These are phyloP conservation scores for Protaetia brevitarsis DNA, from an alignment of 1,140 invertebrate species.

Conservation along the genomic window DNA sequence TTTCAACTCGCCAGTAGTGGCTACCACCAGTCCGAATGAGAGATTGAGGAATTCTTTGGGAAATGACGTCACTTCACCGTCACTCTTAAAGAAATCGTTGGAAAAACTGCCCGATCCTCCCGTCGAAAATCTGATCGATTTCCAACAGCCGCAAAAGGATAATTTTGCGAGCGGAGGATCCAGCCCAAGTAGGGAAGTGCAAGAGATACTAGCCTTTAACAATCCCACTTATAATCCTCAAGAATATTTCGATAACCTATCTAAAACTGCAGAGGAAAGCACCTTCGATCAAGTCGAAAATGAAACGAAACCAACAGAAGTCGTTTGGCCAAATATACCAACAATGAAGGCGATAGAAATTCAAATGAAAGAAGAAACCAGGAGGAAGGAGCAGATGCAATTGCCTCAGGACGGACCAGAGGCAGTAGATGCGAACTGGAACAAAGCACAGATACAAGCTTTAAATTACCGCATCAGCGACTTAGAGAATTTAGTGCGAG, in stretches of 20 bases:
- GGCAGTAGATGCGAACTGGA: slow-evolving; percentile 28
- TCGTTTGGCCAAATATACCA: slow-evolving; percentile 52
- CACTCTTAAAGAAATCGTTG: slow-evolving; percentile 20
- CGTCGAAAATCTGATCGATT: slow-evolving; percentile 37
- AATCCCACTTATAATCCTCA: slow-evolving; percentile 46
- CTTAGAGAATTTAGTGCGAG: slow-evolving; percentile 39
- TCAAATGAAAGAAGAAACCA: slow-evolving; percentile 37
- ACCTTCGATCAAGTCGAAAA: slow-evolving; percentile 27
- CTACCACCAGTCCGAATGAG: slow-evolving; percentile 43
- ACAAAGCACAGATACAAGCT: slow-evolving; percentile 36
- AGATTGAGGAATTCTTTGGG: slow-evolving; percentile 30
- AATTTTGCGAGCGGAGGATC: slow-evolving; percentile 67
- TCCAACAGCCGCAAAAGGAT: slow-evolving; percentile 32
- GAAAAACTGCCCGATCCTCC: slow-evolving; percentile 34
- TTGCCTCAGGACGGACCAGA: slow-evolving; percentile 26
- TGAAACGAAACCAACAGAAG: slow-evolving; percentile 19
- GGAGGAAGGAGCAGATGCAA: slow-evolving; percentile 33
- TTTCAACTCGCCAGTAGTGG: slow-evolving; percentile 66
- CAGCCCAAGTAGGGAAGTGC: slow-evolving; percentile 82
- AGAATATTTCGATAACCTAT: slow-evolving; percentile 43
- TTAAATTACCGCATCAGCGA: slow-evolving; percentile 38
- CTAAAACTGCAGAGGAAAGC: slow-evolving; percentile 30
- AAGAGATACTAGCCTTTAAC: slow-evolving; percentile 68
- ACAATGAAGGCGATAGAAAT: slow-evolving; percentile 50
- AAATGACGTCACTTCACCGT: slow-evolving; percentile 25